Evolutionary conservation across 2,888 invertebrate genomes (phyloP).

Genomic region (Acanthococcus lagerstroemiae): DNA sequence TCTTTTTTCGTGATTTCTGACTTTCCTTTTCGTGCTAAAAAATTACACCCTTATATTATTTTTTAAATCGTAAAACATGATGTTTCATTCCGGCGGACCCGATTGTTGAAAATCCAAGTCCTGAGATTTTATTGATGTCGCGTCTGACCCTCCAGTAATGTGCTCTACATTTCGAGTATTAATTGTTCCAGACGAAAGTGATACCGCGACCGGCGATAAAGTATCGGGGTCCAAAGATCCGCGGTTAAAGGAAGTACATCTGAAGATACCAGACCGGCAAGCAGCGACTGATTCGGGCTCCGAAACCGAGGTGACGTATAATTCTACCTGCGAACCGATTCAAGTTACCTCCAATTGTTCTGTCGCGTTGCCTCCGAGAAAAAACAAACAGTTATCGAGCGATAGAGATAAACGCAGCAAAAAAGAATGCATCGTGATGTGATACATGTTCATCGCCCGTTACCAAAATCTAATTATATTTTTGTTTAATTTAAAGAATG

Average conservation of each 20-base stretch:
- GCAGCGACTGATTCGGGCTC: constrained; percentile 53
- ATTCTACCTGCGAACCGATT: constrained; percentile 3
- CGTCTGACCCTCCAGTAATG: constrained; percentile 5
- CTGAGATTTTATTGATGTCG: background rate
- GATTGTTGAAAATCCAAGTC: too few species aligned
- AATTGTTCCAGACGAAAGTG: constrained; percentile 51
- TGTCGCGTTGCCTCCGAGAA: constrained; percentile 3
- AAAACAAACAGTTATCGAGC: background rate
- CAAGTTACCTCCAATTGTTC: constrained; percentile 6
- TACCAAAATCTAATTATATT: too few species aligned
- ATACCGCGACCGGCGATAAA: constrained; percentile 62
- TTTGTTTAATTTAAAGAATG: too few species aligned
- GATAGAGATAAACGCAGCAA: constrained; percentile 28
- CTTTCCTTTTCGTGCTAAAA: too few species aligned
- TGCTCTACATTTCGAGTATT: too few species aligned
- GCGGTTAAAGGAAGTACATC: constrained; percentile 56
- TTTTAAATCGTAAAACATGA: too few species aligned
- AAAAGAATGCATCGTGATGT: constrained; percentile 34
- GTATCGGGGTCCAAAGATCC: constrained; percentile 57
- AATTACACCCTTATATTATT: too few species aligned
- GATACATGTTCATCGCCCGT: constrained; percentile 7
- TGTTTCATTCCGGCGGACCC: background rate
- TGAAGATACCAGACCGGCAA: constrained; percentile 49
- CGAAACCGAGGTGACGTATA: constrained; percentile 58
- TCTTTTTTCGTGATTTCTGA: too few species aligned